phyloP scores from a whole-genome alignment of 2,113 vertebrate genomes.

The Gobiocypris rarus region DNA sequence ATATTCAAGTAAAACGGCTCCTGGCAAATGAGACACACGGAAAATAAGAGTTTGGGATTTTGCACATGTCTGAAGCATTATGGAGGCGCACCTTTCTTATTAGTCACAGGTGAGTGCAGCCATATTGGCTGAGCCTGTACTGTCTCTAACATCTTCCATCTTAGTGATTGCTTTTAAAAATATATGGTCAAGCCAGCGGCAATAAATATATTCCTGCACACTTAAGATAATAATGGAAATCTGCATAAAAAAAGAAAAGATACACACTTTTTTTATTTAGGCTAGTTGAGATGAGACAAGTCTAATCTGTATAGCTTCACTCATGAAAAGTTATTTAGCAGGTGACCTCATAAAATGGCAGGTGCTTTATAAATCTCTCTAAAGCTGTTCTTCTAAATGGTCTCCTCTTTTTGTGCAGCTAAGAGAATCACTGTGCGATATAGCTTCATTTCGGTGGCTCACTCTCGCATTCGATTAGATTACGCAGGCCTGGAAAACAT shows the following conservation, averaged over 20 bases:
- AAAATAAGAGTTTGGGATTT: background rate
- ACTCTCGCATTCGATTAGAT: constrained; percentile 21
- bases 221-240: background rate
- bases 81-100: background rate
- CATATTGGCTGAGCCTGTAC: background rate
- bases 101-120: background rate
- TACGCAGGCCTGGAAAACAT: constrained; percentile 24
- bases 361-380: background rate
- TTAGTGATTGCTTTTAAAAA: background rate
- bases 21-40: background rate
- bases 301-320: background rate
- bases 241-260: background rate
- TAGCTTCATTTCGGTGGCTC: constrained; percentile 7
- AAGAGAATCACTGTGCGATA: background rate
- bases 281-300: background rate
- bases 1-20: background rate
- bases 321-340: background rate
- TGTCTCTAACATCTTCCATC: background rate
- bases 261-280: background rate
- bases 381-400: background rate
- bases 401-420: background rate
- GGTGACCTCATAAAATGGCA: background rate
- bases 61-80: background rate
- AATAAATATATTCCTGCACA: background rate
- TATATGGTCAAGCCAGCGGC: background rate